Conservation (phyloP, 2,888 invertebrate species). For the Limnephilus rhombicus region DNA sequence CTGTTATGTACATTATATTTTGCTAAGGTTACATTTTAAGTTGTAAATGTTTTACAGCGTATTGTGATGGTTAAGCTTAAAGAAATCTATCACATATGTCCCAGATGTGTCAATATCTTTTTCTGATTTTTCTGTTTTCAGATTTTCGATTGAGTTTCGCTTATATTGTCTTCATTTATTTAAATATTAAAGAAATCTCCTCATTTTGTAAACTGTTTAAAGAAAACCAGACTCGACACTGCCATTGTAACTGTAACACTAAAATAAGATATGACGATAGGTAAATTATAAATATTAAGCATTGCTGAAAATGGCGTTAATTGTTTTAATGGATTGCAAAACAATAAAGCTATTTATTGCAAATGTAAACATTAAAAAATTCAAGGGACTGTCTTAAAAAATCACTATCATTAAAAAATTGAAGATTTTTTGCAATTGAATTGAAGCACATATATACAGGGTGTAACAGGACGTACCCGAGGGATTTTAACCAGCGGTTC, state of each 20-base stretch:
- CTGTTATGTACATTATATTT: slow-evolving; percentile 20
- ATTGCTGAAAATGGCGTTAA: neutral
- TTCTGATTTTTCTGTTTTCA: no score
- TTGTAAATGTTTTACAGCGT: slow-evolving; percentile 54
- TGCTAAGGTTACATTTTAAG: slow-evolving; percentile 45
- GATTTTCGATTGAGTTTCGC: no score
- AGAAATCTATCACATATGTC: no score
- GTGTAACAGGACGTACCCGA: no score
- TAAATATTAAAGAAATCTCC: no score
- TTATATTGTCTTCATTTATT: no score
- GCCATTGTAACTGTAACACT: neutral
- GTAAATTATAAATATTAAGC: neutral
- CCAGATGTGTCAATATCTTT: no score
- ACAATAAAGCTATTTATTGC: neutral
- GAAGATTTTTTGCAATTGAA: no score
- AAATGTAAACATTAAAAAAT: neutral
- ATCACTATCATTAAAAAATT: no score
- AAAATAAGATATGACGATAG: neutral
- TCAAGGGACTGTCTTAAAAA: neutral
- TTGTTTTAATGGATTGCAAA: neutral
- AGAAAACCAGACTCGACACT: neutral
- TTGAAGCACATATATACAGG: no score
- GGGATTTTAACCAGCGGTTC: no score
- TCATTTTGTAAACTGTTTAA: slow-evolving; percentile 36
- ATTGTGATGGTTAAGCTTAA: slow-evolving; percentile 53